A percentile compares a stretch with the other conserved stretches of the same genome.
Conservation (phyloP, 1,140 invertebrate species). For the Theocolax elegans region DNA sequence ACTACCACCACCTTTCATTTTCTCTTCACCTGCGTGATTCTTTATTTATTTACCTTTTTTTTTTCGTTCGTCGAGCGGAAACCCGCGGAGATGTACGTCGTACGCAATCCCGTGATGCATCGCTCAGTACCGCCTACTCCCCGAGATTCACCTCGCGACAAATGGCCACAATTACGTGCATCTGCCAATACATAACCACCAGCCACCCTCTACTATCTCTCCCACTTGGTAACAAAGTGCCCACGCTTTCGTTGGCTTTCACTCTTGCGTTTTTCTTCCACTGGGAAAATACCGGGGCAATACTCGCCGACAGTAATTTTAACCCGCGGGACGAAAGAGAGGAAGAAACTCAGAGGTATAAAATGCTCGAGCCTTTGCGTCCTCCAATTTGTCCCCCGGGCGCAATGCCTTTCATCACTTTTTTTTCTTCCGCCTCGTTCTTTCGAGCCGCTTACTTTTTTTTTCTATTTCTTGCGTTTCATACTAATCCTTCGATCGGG, state of each 20-base stretch:
- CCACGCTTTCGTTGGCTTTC: slow-evolving; percentile 20
- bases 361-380: neutral
- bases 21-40: no score
- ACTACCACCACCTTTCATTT: neutral
- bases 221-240: no score
- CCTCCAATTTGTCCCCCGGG: slow-evolving; percentile 15
- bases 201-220: slow-evolving; percentile 30
- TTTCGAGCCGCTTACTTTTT: neutral
- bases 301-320: slow-evolving; percentile 33
- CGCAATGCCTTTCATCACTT: no score
- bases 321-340: neutral
- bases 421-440: neutral
- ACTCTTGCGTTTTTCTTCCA: slow-evolving; percentile 8
- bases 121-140: no score
- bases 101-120: slow-evolving; percentile 62
- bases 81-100: slow-evolving; percentile 55
- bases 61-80: slow-evolving; percentile 46
- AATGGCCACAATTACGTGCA: slow-evolving; percentile 62
- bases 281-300: slow-evolving; percentile 16
- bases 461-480: neutral
- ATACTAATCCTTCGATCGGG: no score
- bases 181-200: slow-evolving; percentile 57
- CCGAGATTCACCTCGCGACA: slow-evolving; percentile 53
- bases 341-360: neutral
- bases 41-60: no score